Evolutionary conservation across 1,140 invertebrate genomes (phyloP).

Genomic region (Laupala kohalensis): DNA sequence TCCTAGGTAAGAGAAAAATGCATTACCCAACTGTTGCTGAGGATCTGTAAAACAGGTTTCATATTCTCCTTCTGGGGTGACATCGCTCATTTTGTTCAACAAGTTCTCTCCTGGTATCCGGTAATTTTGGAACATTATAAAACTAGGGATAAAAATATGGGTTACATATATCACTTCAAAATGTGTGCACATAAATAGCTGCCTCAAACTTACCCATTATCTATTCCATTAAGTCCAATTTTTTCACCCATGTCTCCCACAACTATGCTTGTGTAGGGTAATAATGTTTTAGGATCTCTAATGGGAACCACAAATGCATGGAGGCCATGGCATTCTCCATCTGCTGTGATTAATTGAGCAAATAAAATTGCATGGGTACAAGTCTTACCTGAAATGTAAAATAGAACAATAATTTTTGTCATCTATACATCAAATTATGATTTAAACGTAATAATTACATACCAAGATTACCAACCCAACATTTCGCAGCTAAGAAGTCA

Average conservation of each 20-base stretch:
- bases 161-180: neutral
- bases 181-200: neutral
- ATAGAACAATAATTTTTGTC: no score
- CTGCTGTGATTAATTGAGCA: constrained; percentile 72
- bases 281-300: constrained; percentile 57
- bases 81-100: constrained; percentile 76
- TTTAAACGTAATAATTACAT: constrained; percentile 18
- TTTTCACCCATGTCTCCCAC: constrained; percentile 82
- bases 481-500: constrained; percentile 88
- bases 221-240: constrained; percentile 73
- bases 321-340: constrained; percentile 71
- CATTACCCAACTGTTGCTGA: constrained; percentile 16
- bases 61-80: constrained; percentile 72
- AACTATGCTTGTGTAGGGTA: constrained; percentile 52
- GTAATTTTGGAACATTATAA: constrained; percentile 77
- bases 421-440: no score
- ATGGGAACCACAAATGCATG: constrained; percentile 76
- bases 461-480: constrained; percentile 86
- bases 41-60: constrained; percentile 20
- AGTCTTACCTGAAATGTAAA: constrained; percentile 38
- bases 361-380: constrained; percentile 79
- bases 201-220: constrained; percentile 57
- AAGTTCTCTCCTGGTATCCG: constrained; percentile 66
- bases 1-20: no score
- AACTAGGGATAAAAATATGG: constrained; percentile 35